These are phyloP conservation scores for Oreamnos americanus DNA, from an alignment of 2,113 vertebrate genomes.

Conservation along the genomic window DNA sequence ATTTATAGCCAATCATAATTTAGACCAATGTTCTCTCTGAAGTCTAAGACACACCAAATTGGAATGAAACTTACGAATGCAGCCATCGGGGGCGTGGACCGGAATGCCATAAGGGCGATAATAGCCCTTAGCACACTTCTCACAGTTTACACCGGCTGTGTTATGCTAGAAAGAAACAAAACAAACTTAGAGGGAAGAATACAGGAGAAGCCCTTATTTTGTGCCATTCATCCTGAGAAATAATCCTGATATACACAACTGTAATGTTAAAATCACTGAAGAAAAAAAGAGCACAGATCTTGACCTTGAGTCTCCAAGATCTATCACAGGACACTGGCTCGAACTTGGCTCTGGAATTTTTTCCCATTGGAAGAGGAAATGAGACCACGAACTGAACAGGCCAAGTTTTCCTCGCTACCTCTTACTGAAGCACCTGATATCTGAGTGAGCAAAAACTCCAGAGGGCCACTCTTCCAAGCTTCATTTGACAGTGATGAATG, in stretches of 20 bases:
- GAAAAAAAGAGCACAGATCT: neutral
- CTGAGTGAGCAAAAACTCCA: neutral
- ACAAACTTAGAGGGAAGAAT: neutral
- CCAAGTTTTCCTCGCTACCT: neutral
- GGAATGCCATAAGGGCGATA: constrained; percentile 85
- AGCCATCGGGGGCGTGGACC: constrained; percentile 82
- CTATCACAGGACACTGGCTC: neutral
- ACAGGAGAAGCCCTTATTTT: neutral
- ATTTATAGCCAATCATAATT: neutral
- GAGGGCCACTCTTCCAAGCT: neutral
- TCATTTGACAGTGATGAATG: neutral
- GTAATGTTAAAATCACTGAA: neutral
- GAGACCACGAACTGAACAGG: neutral
- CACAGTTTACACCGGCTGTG: constrained; percentile 95
- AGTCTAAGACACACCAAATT: neutral
- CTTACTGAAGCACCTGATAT: neutral
- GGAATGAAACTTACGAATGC: constrained; percentile 85
- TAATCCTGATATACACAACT: neutral
- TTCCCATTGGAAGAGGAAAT: neutral
- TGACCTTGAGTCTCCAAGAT: neutral
- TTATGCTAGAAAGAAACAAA: constrained; percentile 86
- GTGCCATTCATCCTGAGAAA: neutral
- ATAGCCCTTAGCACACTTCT: constrained; percentile 88
- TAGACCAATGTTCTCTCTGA: neutral
- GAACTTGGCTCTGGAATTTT: neutral